Evolutionary conservation across 2,888 invertebrate species (phyloP).

Genomic region (Acleris laterana): DNA sequence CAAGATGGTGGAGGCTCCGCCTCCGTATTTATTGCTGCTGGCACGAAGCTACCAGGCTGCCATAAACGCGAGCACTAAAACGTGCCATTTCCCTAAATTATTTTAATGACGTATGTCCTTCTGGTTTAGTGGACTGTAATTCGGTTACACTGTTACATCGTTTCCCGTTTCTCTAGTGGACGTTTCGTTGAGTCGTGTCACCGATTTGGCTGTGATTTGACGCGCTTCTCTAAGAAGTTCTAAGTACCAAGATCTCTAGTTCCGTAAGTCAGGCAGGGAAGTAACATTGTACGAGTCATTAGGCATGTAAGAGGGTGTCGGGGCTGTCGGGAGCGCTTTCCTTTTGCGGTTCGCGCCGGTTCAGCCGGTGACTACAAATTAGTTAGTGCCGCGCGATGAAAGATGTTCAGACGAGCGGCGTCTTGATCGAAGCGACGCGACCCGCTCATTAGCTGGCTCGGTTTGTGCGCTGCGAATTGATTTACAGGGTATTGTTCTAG

Average conservation of each 20-base stretch:
- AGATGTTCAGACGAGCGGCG: constrained; percentile 61
- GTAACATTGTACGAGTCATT: constrained; percentile 63
- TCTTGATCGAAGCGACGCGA: constrained; percentile 63
- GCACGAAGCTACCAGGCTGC: constrained; percentile 61
- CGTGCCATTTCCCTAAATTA: constrained; percentile 76
- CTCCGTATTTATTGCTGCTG: constrained; percentile 73
- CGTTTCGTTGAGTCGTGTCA: constrained; percentile 47
- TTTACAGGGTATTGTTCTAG: constrained; percentile 73
- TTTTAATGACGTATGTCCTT: constrained; percentile 73
- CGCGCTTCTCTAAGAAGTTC: constrained; percentile 40
- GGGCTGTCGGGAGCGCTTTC: constrained; percentile 53
- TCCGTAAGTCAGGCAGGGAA: constrained; percentile 43
- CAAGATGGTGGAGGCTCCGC: constrained; percentile 67
- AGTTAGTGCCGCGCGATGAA: constrained; percentile 57
- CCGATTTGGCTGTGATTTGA: constrained; percentile 51
- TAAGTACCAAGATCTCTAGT: constrained; percentile 33
- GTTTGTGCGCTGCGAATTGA: constrained; percentile 63
- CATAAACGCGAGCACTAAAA: constrained; percentile 74
- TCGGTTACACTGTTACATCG: constrained; percentile 56
- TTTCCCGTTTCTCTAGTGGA: constrained; percentile 49
- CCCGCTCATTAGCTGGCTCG: constrained; percentile 55
- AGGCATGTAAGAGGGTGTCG: constrained; percentile 59
- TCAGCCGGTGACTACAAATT: constrained; percentile 65
- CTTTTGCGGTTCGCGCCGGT: constrained; percentile 57
- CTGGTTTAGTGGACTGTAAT: constrained; percentile 67